Percentiles rank a stretch among this genome's conserved stretches.
phyloP scores from a whole-genome alignment of 2,113 vertebrate species.

The Python bivittatus region DNA sequence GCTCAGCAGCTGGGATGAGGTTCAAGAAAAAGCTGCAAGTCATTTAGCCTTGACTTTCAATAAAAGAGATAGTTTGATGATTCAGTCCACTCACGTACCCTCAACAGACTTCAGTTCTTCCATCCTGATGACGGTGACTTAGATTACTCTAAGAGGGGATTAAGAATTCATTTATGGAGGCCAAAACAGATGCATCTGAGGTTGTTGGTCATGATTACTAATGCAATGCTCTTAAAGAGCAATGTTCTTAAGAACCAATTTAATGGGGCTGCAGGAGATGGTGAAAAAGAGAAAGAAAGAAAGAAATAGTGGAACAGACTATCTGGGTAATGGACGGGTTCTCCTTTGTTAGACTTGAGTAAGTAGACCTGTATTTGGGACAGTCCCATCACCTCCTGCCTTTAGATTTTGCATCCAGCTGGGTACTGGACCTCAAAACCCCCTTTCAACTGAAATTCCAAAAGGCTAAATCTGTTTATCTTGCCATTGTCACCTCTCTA shows the following conservation, averaged over 20 bases:
- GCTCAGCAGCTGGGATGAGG: neutral
- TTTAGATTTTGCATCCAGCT: neutral
- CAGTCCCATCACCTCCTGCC: neutral
- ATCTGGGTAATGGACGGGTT: neutral
- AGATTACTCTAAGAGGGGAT: neutral
- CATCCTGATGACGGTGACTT: neutral
- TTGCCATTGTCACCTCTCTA: conserved; percentile 40
- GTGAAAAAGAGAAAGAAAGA: neutral
- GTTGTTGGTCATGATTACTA: neutral
- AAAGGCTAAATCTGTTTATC: neutral
- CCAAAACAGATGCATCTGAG: neutral
- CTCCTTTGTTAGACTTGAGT: neutral
- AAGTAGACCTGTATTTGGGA: neutral
- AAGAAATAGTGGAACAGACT: neutral
- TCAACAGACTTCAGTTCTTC: neutral
- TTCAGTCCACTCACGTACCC: neutral
- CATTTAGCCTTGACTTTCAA: neutral
- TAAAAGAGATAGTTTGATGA: neutral
- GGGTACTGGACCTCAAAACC: neutral
- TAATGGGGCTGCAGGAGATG: neutral
- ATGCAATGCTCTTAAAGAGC: neutral
- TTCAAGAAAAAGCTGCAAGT: neutral
- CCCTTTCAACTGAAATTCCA: neutral
- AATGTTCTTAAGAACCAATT: neutral
- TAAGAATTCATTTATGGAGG: neutral